Evolutionary conservation across 2,797 vertebrate species (phyloP).

Genomic region (Danionella dracula): DNA sequence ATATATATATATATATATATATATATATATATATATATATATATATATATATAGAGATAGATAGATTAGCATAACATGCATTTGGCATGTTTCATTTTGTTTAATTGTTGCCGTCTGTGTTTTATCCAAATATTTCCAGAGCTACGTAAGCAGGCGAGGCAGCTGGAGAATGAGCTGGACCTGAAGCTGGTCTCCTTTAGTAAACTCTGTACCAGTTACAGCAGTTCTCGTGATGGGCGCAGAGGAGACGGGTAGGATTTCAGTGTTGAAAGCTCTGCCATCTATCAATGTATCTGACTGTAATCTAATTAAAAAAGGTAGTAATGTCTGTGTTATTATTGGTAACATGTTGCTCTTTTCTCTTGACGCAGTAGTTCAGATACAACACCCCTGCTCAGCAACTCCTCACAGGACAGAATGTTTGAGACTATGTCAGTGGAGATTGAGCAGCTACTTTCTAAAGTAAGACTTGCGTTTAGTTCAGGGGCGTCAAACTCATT

Average conservation of each 20-base stretch:
- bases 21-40: too few relatives aligned
- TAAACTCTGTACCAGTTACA: conserved; percentile 96
- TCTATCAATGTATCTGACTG: too few relatives aligned
- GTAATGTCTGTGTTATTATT: background rate
- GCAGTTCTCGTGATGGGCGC: conserved; percentile 80
- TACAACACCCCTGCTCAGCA: conserved; percentile 91
- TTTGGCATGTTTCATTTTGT: too few relatives aligned
- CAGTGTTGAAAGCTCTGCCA: too few relatives aligned
- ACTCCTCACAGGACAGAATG: conserved; percentile 97
- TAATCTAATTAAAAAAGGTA: too few relatives aligned
- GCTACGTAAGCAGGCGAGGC: conserved; percentile 93
- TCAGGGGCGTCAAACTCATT: too few relatives aligned
- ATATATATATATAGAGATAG: too few relatives aligned
- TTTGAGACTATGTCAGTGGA: conserved; percentile 98
- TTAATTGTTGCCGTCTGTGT: too few relatives aligned
- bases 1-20: too few relatives aligned
- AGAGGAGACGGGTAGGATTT: conserved; percentile 80
- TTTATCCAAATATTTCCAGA: conserved; percentile 64
- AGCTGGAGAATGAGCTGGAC: conserved; percentile 96
- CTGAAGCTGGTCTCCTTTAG: conserved; percentile 97
- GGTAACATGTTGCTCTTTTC: background rate
- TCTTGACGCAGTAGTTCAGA: conserved; percentile 78
- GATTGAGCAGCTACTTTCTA: conserved; percentile 92
- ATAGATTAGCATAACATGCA: too few relatives aligned
- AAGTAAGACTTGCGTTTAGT: too few relatives aligned